These are phyloP conservation scores for Macquaria australasica DNA, from an alignment of 2,113 vertebrate species.

Conservation along the genomic window DNA sequence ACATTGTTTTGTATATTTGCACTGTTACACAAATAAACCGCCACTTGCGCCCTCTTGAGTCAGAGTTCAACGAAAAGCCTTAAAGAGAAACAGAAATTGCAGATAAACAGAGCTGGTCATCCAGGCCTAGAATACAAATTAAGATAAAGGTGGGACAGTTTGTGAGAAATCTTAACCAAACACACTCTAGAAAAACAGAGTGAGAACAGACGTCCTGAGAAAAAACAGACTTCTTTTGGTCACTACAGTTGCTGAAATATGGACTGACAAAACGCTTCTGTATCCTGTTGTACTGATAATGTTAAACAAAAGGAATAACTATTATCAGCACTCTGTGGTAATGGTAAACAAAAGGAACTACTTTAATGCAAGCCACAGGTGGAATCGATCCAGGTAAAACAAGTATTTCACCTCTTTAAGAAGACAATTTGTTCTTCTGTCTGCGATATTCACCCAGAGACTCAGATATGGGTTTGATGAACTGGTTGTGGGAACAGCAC, in stretches of 20 bases:
- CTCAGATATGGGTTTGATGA: constrained; percentile 59
- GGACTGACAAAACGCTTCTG: not conserved
- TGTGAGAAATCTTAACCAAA: not conserved
- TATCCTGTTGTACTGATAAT: not conserved
- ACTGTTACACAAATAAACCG: not conserved
- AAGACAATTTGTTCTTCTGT: not conserved
- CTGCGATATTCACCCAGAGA: not conserved
- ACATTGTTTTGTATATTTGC: no score
- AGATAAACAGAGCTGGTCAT: not conserved
- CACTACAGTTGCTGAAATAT: constrained; percentile 49
- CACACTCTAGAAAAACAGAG: not conserved
- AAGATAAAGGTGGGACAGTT: not conserved
- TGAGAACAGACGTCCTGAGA: not conserved
- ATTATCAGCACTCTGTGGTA: constrained; percentile 7
- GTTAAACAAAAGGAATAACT: constrained; percentile 5
- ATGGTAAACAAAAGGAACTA: constrained; percentile 7
- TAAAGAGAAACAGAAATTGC: no score
- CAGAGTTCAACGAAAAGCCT: not conserved
- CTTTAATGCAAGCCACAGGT: constrained; percentile 14
- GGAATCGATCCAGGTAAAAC: constrained; percentile 21
- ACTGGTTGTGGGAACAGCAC: constrained; percentile 52
- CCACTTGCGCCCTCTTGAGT: not conserved
- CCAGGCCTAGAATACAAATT: not conserved
- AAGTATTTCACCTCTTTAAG: constrained; percentile 22
- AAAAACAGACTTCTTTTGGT: not conserved